phyloP scores from a whole-genome alignment of 2,113 vertebrate genomes.

The Nycticebus coucang region DNA sequence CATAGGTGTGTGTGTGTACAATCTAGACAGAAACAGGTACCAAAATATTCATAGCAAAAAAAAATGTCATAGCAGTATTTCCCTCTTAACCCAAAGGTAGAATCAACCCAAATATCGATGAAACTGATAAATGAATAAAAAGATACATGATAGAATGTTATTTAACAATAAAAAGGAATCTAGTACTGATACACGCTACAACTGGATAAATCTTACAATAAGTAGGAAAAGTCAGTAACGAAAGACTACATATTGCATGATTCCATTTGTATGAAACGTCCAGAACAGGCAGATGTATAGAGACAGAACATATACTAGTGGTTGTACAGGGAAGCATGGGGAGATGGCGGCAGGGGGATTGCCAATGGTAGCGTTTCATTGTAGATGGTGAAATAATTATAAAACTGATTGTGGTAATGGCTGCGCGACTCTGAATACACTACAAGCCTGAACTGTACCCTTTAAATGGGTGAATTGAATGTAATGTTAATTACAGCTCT shows the following conservation, averaged over 20 bases:
- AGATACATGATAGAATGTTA: not conserved
- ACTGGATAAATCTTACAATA: not conserved
- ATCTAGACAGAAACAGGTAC: not conserved
- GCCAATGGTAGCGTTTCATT: not conserved
- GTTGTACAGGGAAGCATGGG: not conserved
- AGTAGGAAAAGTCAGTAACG: not conserved
- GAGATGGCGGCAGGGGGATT: fast-evolving
- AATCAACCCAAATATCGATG: not conserved
- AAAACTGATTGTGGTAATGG: not conserved
- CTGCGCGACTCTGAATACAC: not conserved
- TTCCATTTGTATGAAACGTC: not conserved
- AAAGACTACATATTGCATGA: not conserved
- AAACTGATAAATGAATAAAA: not conserved
- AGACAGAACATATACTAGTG: not conserved
- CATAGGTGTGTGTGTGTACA: not conserved
- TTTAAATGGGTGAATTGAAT: not conserved
- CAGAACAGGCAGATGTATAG: not conserved
- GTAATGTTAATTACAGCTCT: not conserved
- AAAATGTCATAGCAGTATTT: not conserved
- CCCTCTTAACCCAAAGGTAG: not conserved
- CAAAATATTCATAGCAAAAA: not conserved
- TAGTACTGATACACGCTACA: not conserved
- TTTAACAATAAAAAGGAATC: not conserved
- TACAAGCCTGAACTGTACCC: not conserved
- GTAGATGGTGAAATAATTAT: not conserved